Evolutionary conservation across 2,797 vertebrate genomes (phyloP), one percentile per base, ranked within the genome.

Genomic region (Nannoperca obscura): DNA sequence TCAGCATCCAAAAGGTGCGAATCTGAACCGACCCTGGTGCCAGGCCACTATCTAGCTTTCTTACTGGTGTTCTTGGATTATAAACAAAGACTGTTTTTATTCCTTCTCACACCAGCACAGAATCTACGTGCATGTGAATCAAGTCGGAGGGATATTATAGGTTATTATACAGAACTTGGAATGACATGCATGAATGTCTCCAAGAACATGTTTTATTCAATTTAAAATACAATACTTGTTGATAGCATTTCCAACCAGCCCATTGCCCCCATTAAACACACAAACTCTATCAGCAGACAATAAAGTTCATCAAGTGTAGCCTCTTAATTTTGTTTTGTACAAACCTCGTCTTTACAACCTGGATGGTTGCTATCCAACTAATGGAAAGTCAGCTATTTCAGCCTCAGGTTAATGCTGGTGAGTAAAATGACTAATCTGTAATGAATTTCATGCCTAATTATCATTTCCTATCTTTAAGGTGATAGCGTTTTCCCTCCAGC

Each of bases 221-320:
- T 60, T 7, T 53, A 17, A 61, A 79, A 78, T 50, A 44, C 10
- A 38, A 53, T 64, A 40, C 22, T 76, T 47, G 53, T 71, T 50
- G 75, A 71, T 38, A 53, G 69, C 42, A 47, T 74, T 59, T 70
- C 66, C 57, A 57, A 55, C 36, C 11, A 67, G 74, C 44, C 47
- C 10, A 38, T 34, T 22, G 17, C 7, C 49, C 60, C 22, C 20
- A 74, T 71, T 67, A 75, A 46, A 78, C 65, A 79, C 73, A 75
- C 66, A 71, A 66, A 80, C 74, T 64, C 61, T 20, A 84, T 81
- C 73, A 68, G 74, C 59, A 84, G 47, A 38, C 63, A 76, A 76
- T 84, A 76, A 84, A 82, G 65, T 83, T 85, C 63, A 87, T 86
- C 61, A 74, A 72, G 76, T 80, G 76, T 40, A 75, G 64, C 72